Base-by-base conservation (phyloP, 2,797 vertebrate genomes). In the Enteromius anoplus region DNA sequence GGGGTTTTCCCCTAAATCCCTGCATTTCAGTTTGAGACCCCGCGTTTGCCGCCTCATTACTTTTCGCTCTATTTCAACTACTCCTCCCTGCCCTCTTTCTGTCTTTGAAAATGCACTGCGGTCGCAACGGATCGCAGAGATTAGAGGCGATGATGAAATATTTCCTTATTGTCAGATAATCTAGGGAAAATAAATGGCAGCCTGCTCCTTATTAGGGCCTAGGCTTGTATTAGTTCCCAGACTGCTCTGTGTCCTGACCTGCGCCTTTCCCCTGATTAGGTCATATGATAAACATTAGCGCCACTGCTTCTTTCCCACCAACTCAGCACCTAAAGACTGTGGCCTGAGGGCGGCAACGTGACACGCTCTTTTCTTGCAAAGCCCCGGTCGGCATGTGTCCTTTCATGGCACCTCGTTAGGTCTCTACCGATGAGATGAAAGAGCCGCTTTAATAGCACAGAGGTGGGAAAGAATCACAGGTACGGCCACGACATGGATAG, bases 261-360 rank as follows among this genome's bases (percentile, higher is more conserved):
- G 87, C 88, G 92, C 89, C 93, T 95, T 95, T 94, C 92, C 92
- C 95, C 93, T 95, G 93, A 93, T 96, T 94, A 93, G 94, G 93
- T 97, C 96, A 97, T 96, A 95, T 96, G 96, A 97, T 95, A 97
- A 96, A 95, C 94, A 95, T 95, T 95, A 95, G 90, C 90, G 89
- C 34, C 89, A 91, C 92, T 87, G 91, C 89, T 5, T 77, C 94
- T 96, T 96, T 96, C 94, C 94, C 96, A 97, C 93, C 96, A 94
- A 96, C 90, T 92, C 92, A 93, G 92, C 91, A 96, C 93, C 93
- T 95, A 80, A 86, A 93, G 89, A 91, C 89, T 88, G 91, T 90
- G 91, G 94, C 94, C 94, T 87, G 86, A 89, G 92, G 94, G 93
- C 90, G 84, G 92, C 94, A 94, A 93, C 87, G 90, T 93, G 94